phyloP scores from a whole-genome alignment of 2,113 vertebrate species.

The Vidua macroura region DNA sequence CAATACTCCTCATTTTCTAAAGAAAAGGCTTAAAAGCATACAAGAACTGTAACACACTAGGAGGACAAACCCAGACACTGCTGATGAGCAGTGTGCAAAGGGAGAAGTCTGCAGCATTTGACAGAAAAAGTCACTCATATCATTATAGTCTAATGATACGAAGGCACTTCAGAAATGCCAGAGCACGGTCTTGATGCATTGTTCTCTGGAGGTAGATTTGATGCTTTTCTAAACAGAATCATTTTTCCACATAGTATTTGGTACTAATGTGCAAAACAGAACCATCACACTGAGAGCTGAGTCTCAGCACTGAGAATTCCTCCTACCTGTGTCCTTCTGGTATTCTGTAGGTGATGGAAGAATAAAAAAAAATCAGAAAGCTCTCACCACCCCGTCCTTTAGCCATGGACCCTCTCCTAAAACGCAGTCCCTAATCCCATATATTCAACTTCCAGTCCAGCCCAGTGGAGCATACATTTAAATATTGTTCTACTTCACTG shows the following conservation, averaged over 20 bases:
- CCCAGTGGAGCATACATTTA: background rate
- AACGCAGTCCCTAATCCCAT: background rate
- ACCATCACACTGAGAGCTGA: background rate
- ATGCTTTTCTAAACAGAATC: constrained; percentile 57
- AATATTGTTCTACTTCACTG: background rate
- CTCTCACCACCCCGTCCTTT: background rate
- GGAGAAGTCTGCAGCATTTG: background rate
- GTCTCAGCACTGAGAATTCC: background rate
- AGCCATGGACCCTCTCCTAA: background rate
- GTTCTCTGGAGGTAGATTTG: constrained; percentile 47
- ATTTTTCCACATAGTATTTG: constrained; percentile 7
- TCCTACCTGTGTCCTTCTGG: background rate
- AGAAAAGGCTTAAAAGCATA: background rate
- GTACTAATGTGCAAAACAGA: constrained; percentile 19
- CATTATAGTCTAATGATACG: constrained; percentile 14
- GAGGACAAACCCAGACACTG: background rate
- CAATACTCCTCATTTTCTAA: background rate
- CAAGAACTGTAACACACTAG: background rate
- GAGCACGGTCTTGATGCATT: background rate
- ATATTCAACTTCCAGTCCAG: background rate
- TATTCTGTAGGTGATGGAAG: background rate
- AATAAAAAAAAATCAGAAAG: background rate
- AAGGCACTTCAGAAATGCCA: constrained; percentile 31
- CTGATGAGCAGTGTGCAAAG: background rate
- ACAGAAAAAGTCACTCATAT: background rate